These are phyloP conservation scores for Trichonephila clavipes DNA, from an alignment of 1,140 invertebrate species.

Conservation along the genomic window DNA sequence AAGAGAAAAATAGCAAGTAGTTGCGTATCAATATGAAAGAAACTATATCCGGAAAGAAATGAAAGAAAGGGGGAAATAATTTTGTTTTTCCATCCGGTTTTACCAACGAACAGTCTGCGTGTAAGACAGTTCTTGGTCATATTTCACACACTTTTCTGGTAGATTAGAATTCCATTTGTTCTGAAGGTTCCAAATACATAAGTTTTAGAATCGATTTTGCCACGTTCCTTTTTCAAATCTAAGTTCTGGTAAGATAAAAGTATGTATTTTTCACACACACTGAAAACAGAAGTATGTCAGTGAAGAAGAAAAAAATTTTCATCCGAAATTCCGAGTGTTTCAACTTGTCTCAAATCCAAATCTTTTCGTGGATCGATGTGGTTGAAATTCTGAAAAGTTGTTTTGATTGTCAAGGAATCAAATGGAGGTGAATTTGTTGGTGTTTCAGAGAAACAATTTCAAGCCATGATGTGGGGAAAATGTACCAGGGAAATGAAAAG, in stretches of 20 bases:
- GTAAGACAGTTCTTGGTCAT: background rate
- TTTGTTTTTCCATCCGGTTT: background rate
- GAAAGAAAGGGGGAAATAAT: conserved; percentile 12
- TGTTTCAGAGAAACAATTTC: too few species aligned
- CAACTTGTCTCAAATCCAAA: background rate
- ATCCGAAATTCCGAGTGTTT: background rate
- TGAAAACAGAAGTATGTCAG: background rate
- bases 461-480: too few species aligned
- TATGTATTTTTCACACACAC: background rate
- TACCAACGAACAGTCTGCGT: background rate
- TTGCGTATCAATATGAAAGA: background rate
- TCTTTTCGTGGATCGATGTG: background rate
- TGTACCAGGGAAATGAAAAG: too few species aligned
- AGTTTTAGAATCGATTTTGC: background rate
- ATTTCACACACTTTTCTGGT: background rate
- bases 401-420: too few species aligned
- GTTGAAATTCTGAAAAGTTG: too few species aligned
- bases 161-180: background rate
- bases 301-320: background rate
- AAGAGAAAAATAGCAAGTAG: background rate
- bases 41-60: background rate
- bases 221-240: background rate
- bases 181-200: background rate
- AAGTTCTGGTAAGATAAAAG: background rate
- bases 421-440: too few species aligned